phyloP scores from a whole-genome alignment of 1,140 invertebrate genomes.

The Phymastichus coffea region DNA sequence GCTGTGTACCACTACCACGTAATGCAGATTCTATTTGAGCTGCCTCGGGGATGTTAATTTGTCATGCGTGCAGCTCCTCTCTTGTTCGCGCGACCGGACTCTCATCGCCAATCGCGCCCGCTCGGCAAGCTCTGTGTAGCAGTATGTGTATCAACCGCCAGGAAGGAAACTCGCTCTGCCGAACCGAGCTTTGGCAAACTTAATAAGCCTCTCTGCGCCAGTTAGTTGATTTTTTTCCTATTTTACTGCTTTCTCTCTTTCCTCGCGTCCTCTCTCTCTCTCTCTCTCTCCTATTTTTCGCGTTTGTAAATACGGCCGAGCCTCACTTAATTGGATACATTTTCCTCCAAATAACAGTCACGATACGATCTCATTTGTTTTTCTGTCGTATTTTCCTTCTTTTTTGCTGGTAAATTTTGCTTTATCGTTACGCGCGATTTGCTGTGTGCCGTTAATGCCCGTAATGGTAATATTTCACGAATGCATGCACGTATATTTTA shows the following conservation, averaged over 20 bases:
- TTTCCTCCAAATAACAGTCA: too few relatives aligned
- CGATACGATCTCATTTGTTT: too few relatives aligned
- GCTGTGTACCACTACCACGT: slow-evolving; percentile 47
- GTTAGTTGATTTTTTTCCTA: too few relatives aligned
- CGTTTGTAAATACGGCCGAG: neutral
- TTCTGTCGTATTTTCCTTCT: too few relatives aligned
- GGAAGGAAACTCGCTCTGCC: slow-evolving; percentile 11
- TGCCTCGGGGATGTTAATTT: slow-evolving; percentile 56
- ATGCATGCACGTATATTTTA: too few relatives aligned
- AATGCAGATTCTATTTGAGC: slow-evolving; percentile 56
- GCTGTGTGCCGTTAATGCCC: too few relatives aligned
- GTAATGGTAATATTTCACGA: too few relatives aligned
- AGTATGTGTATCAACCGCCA: neutral
- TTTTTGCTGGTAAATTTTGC: too few relatives aligned
- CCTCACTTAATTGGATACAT: slow-evolving; percentile 11
- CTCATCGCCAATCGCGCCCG: slow-evolving; percentile 32
- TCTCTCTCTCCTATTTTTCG: too few relatives aligned
- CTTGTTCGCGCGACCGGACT: slow-evolving; percentile 5
- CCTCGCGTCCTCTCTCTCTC: neutral
- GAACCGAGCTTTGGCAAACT: slow-evolving; percentile 1
- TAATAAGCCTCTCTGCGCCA: slow-evolving; percentile 25
- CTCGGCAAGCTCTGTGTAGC: neutral
- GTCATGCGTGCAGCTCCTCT: slow-evolving; percentile 46
- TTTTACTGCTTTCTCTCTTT: too few relatives aligned
- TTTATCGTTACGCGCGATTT: too few relatives aligned